Evolutionary conservation across 2,113 vertebrate species (phyloP).

Genomic region (Colossoma macropomum): DNA sequence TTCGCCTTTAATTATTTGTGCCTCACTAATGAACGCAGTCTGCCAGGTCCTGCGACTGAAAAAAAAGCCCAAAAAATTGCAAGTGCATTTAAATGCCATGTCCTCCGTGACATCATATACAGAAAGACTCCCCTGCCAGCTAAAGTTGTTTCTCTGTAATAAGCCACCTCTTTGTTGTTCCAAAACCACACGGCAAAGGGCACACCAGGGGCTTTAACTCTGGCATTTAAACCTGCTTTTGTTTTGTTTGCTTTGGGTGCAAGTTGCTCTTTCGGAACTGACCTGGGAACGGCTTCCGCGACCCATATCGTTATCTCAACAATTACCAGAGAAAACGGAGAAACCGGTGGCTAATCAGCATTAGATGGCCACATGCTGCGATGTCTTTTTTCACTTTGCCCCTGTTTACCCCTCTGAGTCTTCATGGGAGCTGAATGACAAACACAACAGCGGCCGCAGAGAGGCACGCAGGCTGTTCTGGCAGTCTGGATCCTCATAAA

Average conservation of each 20-base stretch:
- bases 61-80: neutral
- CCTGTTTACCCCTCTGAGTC: conserved; percentile 20
- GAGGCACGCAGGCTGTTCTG: conserved; percentile 34
- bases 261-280: conserved; percentile 15
- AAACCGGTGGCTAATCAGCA: conserved; percentile 21
- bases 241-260: conserved; percentile 25
- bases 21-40: conserved; percentile 48
- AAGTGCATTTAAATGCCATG: conserved; percentile 64
- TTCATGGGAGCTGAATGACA: conserved; percentile 38
- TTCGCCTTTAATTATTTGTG: conserved; percentile 58
- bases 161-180: conserved; percentile 41
- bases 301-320: conserved; percentile 11
- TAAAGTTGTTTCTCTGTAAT: conserved; percentile 40
- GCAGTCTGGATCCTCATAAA: conserved; percentile 55
- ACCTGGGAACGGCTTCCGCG: conserved; percentile 28
- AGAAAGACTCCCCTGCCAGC: neutral
- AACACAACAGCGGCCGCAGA: neutral
- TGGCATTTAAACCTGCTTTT: conserved; percentile 43
- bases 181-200: conserved; percentile 40
- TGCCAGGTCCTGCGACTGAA: neutral
- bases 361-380: neutral
- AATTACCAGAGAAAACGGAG: conserved; percentile 10
- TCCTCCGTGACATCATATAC: conserved; percentile 28
- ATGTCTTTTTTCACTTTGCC: conserved; percentile 10
- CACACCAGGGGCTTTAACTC: conserved; percentile 33